Evolutionary conservation across 37 sponge, comb jelly and placozoan genomes (phyloP), one percentile per base, ranked within the genome.

Genomic region (Oscarella lobularis): DNA sequence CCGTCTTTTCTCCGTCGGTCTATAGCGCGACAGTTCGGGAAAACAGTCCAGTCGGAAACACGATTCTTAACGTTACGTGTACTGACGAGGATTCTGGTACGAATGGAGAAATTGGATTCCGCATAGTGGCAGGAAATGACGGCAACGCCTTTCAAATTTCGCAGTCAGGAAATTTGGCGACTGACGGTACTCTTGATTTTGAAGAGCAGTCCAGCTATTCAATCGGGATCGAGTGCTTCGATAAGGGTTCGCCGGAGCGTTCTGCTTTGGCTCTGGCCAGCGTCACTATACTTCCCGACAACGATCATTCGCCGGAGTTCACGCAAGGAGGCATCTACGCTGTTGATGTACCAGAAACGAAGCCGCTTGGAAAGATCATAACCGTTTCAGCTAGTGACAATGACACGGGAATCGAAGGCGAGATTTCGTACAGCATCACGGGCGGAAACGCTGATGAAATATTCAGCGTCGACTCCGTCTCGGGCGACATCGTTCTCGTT

Each of bases 221-320:
- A 0, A 66, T 88, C 37, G 37, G 30, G 1, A 79, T 78, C 0
- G 32, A 54, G 9, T 88, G 89, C 40, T 66, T n/a, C 36, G 89
- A 88, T 48, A 67, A 73, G 70, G 79, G 30, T 27, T 48, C 60
- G 9, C 60, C 60, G 39, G 73, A 65, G 36, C 81, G 39, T 35
- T 27, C 60, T 27, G 9, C 60, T 48, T 27, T 20, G 9, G 60
- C 60, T 27, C 20, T 27, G 9, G 67, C 84, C 9, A 77, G 72
- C 20, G 78, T 88, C 2, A 36, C 66, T 31, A 38, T 88, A 2
- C 37, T 27, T 33, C 85, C 85, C 60, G 81, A 76, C 81, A 88
- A 88, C 66, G 85, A 88, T 65, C 66, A 39, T 37, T 39, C 82
- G 30, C 89, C 89, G 37, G 41, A 54, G 3, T 84, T 88, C 54